phyloP scores from a whole-genome alignment of 2,113 vertebrate genomes.

The Chiloscyllium plagiosum region DNA sequence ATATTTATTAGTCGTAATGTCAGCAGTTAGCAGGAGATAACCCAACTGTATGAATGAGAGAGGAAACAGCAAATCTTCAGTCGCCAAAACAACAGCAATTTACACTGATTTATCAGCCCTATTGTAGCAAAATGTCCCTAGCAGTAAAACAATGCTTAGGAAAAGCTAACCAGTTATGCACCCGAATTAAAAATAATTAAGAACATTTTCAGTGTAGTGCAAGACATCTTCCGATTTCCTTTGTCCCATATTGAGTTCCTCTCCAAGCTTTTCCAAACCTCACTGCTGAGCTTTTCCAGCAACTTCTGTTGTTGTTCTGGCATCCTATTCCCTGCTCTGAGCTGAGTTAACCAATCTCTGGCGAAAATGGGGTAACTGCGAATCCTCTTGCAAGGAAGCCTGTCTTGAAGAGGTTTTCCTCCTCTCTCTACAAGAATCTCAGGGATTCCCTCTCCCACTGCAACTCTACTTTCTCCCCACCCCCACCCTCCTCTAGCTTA shows the following conservation, averaged over 20 bases:
- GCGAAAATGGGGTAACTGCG: too few species aligned
- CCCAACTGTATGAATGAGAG: not conserved
- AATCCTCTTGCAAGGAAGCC: too few species aligned
- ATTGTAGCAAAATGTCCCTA: not conserved
- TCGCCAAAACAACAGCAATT: not conserved
- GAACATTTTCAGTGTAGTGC: not conserved
- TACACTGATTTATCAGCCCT: not conserved
- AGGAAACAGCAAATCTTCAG: not conserved
- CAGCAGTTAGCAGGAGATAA: not conserved
- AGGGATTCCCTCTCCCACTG: too few species aligned
- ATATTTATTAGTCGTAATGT: not conserved
- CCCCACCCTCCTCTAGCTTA: too few species aligned
- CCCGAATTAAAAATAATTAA: not conserved
- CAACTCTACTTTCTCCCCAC: too few species aligned
- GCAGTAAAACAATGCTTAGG: not conserved
- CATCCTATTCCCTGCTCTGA: not conserved
- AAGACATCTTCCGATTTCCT: not conserved
- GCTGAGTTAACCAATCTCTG: not conserved
- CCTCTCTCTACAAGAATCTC: too few species aligned
- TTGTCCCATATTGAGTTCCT: not conserved
- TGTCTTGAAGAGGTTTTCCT: too few species aligned
- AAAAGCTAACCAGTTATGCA: not conserved
- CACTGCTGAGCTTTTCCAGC: too few species aligned
- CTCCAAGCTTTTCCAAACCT: not conserved
- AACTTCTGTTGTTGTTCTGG: too few species aligned